Base-by-base conservation (phyloP, 2,888 invertebrate species). In the Beris morrisii region DNA sequence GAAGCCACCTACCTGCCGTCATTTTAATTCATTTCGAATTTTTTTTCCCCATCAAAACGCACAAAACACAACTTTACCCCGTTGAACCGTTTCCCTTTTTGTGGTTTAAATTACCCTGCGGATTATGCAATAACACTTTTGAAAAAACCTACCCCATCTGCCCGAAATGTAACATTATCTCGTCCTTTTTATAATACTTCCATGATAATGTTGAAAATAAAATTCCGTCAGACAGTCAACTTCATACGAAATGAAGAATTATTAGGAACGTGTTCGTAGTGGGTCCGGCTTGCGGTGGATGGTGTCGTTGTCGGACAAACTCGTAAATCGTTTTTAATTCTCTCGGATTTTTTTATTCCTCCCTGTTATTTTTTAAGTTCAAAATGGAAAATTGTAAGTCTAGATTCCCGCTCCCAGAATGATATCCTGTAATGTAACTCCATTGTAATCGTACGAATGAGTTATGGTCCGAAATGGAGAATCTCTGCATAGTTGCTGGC, bases 161-260 rank as follows among this genome's bases (percentile, higher is more conserved):
- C 28, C 55, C 15, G 52, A 9, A 15, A 15, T 9, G 48, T 30
- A 31, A 50, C 12, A 12, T 46, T 46, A 55, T 52, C 32, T 12
- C 11, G 38, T 31, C 38, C 38, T 38, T 7, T 38, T 38, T 38
- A 7, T 38, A 38, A 38, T 38, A 38, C 5, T 38, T 38, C 9
- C 38, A 38, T 38, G 5, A 38, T 38, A 38, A 38, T 38, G 38
- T 38, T 28, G 22, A 59, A 59, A 31, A 59, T 59, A 43, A 59
- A 59, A 56, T 15, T 56, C 38, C 44, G 43, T 15, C 44, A 56
- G 56, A 56, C 56, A 56, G 56, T 56, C 44, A 43, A 56, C 56
- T 56, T 22, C 48, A 31, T 13, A 31, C 32, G 32, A 48, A 59
- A 59, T 48, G 59, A 59, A 59, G 59, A 59, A 61, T 50, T 61